Evolutionary conservation across 2,113 vertebrate species (phyloP).

Genomic region (Dolichotis patagonum): DNA sequence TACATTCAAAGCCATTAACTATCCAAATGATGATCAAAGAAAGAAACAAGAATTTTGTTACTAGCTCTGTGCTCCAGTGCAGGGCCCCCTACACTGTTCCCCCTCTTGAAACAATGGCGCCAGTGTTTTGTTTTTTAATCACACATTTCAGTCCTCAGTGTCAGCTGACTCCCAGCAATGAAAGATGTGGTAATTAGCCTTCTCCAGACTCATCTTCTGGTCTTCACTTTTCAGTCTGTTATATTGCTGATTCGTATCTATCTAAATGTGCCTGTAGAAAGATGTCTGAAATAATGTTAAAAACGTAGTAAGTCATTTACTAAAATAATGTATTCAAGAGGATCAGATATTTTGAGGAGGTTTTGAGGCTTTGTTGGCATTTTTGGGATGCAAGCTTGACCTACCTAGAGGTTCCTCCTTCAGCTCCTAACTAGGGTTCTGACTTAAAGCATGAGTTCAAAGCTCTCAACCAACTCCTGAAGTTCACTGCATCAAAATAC

Average conservation of each 20-base stretch:
- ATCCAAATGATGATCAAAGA: neutral
- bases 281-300: neutral
- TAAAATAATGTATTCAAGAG: neutral
- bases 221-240: neutral
- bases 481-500: neutral
- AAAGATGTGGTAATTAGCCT: neutral
- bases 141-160: neutral
- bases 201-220: neutral
- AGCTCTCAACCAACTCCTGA: neutral
- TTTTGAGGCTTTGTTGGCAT: neutral
- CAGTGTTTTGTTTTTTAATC: neutral
- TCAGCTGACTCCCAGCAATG: neutral
- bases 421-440: neutral
- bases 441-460: neutral
- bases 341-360: neutral
- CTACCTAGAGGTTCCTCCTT: neutral
- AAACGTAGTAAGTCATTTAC: neutral
- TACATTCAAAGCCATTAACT: neutral
- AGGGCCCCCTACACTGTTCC: no score
- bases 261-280: neutral
- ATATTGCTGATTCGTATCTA: neutral
- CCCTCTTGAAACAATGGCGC: neutral
- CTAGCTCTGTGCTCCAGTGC: no score
- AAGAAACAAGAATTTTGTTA: neutral
- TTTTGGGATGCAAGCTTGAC: neutral